A percentile compares a stretch with the other conserved stretches of the same genome.
Conservation (phyloP, 64 coral and sea anemone genomes). For the Catalaphyllia jardinei region DNA sequence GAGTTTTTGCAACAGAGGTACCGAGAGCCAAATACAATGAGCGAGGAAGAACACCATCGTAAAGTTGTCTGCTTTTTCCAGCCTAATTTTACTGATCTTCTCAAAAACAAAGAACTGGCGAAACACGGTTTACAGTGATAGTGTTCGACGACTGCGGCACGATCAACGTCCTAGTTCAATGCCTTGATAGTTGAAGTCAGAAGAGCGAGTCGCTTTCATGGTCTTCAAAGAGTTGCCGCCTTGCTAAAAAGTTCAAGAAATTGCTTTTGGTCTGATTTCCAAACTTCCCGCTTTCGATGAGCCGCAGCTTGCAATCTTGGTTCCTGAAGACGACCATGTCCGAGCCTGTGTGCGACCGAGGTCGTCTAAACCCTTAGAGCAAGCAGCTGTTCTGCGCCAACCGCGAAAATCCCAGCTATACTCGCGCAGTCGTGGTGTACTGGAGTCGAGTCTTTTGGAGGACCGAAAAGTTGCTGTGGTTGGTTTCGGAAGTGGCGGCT, state of each 20-base stretch:
- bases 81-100: slow-evolving; percentile 83
- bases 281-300: slow-evolving; percentile 20
- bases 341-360: too few relatives aligned
- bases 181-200: neutral
- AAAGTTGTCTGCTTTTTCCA: slow-evolving; percentile 88
- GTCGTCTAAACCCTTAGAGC: slow-evolving; percentile 27
- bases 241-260: slow-evolving; percentile 3
- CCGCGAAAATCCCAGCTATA: slow-evolving; percentile 86
- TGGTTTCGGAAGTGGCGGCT: too few relatives aligned
- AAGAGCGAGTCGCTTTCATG: slow-evolving; percentile 61
- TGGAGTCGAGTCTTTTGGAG: too few relatives aligned
- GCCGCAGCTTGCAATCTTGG: too few relatives aligned
- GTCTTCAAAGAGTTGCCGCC: slow-evolving; percentile 45
- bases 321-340: too few relatives aligned
- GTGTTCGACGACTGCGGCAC: slow-evolving; percentile 56
- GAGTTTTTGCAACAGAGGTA: neutral
- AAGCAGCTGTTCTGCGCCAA: slow-evolving; percentile 70
- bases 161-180: slow-evolving; percentile 46
- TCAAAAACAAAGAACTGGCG: slow-evolving; percentile 42
- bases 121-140: slow-evolving; percentile 51
- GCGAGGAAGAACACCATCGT: slow-evolving; percentile 9
- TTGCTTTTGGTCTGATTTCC: neutral
- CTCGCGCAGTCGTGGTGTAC: slow-evolving; percentile 87
- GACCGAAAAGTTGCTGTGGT: too few relatives aligned
- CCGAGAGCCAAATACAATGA: neutral